A percentile compares a stretch with the other conserved stretches of the same genome.
phyloP scores from a whole-genome alignment of 2,797 vertebrate genomes.

The Anas flavirostris region DNA sequence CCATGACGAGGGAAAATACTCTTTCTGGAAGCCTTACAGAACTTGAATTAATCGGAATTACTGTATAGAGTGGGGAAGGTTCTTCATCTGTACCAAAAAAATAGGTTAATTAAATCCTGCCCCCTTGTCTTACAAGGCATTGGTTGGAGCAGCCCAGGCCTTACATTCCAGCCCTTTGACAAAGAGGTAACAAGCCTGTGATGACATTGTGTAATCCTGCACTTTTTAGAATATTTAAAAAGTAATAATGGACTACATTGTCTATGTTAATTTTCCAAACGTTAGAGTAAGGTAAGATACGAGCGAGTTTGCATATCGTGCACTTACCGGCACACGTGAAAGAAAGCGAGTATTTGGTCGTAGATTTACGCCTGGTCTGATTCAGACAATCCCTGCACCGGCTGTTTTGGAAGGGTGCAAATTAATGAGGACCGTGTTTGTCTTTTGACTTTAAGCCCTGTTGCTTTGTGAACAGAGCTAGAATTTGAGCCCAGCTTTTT shows the following conservation, averaged over 20 bases:
- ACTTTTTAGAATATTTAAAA: not conserved
- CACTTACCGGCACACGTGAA: too few species aligned
- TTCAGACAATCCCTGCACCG: fast-evolving
- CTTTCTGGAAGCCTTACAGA: not conserved
- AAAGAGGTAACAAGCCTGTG: not conserved
- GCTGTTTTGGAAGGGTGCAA: not conserved
- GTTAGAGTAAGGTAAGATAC: not conserved
- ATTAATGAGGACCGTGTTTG: not conserved
- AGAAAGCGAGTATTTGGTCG: not conserved
- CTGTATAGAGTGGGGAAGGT: not conserved
- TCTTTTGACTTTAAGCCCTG: not conserved
- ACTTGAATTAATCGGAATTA: not conserved
- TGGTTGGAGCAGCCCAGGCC: not conserved
- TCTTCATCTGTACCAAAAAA: not conserved
- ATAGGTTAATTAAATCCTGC: not conserved
- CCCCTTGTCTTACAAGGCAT: fast-evolving
- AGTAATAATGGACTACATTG: fast-evolving
- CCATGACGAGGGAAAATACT: fast-evolving
- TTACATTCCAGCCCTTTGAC: not conserved
- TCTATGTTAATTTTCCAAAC: not conserved
- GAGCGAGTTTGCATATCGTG: not conserved
- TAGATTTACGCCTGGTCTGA: not conserved
- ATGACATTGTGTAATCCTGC: not conserved
- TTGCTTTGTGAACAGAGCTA: not conserved
- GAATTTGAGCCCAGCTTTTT: not conserved